A percentile compares a stretch with the other conserved stretches of the same genome.
Conservation (phyloP, 1,140 invertebrate species). For the Plectrocnemia conspersa region DNA sequence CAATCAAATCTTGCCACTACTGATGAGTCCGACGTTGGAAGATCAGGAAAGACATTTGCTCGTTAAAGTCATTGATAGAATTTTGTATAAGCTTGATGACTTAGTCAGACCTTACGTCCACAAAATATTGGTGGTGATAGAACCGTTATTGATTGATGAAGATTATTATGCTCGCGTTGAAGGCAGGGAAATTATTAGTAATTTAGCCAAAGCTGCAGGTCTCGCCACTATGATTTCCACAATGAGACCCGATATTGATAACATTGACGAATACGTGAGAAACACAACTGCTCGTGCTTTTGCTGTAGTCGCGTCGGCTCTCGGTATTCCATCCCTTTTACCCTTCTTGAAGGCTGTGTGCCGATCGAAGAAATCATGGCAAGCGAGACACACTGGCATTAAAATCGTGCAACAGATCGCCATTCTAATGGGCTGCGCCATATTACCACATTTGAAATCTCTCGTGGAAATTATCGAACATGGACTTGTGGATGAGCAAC, state of each 20-base stretch:
- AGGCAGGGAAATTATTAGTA: slow-evolving; percentile 98
- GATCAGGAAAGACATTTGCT: slow-evolving; percentile 98
- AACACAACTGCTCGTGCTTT: slow-evolving; percentile 99
- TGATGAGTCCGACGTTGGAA: slow-evolving; percentile 99
- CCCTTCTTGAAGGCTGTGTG: slow-evolving; percentile 99
- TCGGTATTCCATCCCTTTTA: slow-evolving; percentile 95
- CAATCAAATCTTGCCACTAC: slow-evolving; percentile 95
- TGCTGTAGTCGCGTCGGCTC: slow-evolving; percentile 96
- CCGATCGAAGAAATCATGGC: slow-evolving; percentile 99
- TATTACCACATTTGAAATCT: slow-evolving; percentile 95
- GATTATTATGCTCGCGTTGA: slow-evolving; percentile 99
- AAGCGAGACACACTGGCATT: slow-evolving; percentile 98
- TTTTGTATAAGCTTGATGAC: slow-evolving; percentile 98
- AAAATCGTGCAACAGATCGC: slow-evolving; percentile 99
- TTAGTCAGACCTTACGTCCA: slow-evolving; percentile 98
- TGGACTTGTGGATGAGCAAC: slow-evolving; percentile 83
- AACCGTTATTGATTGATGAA: slow-evolving; percentile 98
- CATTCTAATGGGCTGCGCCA: slow-evolving; percentile 99
- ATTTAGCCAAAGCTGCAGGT: slow-evolving; percentile 99
- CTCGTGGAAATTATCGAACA: slow-evolving; percentile 99
- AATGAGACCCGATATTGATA: slow-evolving; percentile 99
- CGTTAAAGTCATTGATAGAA: slow-evolving; percentile 99
- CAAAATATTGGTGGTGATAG: slow-evolving; percentile 98
- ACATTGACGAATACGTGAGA: slow-evolving; percentile 99
- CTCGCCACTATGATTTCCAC: slow-evolving; percentile 99